Conservation (phyloP, 2,113 vertebrate genomes). For the Drymodes brunneopygia region DNA sequence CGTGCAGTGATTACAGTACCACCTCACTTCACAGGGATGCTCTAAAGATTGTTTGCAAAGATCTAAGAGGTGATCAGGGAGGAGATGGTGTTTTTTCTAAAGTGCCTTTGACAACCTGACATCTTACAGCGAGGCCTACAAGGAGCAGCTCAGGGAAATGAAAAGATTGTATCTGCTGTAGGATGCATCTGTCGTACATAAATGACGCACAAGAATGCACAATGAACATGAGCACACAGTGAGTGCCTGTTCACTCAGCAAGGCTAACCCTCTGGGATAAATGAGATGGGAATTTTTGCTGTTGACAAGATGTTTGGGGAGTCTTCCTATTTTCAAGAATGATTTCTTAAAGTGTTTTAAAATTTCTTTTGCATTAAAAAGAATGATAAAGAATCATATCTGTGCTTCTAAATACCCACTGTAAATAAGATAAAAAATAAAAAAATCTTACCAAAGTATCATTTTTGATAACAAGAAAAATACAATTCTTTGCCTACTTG, state of each 20-base stretch:
- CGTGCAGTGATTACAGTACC: background rate
- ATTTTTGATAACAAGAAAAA: background rate
- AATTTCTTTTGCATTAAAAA: background rate
- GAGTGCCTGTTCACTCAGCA: background rate
- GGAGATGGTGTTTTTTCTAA: background rate
- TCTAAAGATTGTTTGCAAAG: background rate
- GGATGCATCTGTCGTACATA: background rate
- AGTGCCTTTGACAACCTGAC: constrained; percentile 9
- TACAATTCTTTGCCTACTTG: background rate
- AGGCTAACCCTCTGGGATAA: background rate
- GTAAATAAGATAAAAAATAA: background rate
- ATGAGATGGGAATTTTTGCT: background rate
- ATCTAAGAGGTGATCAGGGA: background rate
- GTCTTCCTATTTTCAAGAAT: background rate
- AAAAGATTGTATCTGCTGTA: background rate
- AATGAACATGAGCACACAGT: background rate
- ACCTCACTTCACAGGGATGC: background rate
- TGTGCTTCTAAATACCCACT: background rate
- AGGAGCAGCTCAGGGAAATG: constrained; percentile 5
- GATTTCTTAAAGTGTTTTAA: background rate
- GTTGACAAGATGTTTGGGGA: background rate
- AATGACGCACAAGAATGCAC: background rate
- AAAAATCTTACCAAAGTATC: background rate
- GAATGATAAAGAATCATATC: background rate
- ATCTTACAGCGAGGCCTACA: background rate